Evolutionary conservation across 1,140 invertebrate genomes (phyloP), one percentile per base, ranked within the genome.

Genomic region (Linepithema humile): DNA sequence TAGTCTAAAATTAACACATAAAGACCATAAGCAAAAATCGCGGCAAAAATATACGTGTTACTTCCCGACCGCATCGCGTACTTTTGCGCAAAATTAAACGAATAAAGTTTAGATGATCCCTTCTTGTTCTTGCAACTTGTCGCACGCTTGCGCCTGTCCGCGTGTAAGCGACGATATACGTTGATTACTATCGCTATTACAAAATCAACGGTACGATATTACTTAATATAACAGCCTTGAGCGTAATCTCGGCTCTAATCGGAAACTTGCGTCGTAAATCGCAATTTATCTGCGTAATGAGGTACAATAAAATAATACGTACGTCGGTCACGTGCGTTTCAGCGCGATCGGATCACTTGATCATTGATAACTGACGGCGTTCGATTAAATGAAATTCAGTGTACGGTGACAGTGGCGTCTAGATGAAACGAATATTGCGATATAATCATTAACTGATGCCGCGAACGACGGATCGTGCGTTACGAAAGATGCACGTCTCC

Each of bases 211-310:
- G 17, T 35, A 20, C 23, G 26, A 26, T 80, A 80, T 80, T 80
- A 80, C 64, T 80, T 80, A 69, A 80, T 70, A 57, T 20, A 23
- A 29, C 64, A 26, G 26, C 75, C 75, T 80, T 70, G 75, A 55
- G 23, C 35, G 64, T 69, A 70, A 55, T 69, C 73, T 65, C 48
- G 53, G 64, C 64, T 70, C 26, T 80, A 70, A 80, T 69, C 62
- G 40, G 62, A 45, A 40, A 78, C 35, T 65, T 70, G 48, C 35
- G 35, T 78, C 64, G 35, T 69, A n/a, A n/a, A 69, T 55, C 75
- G 35, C n/a, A 17, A 70, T 43, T 80, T 80, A 80, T 80, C 75
- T 50, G 26, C n/a, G 50, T 17, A 35, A 32, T 23, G 48, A 29
- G 64, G 48, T 55, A 17, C 23, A 69, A 80, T 80, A 70, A 80